phyloP scores from a whole-genome alignment of 2,888 invertebrate species.

The Scrobipalpa atriplicella region DNA sequence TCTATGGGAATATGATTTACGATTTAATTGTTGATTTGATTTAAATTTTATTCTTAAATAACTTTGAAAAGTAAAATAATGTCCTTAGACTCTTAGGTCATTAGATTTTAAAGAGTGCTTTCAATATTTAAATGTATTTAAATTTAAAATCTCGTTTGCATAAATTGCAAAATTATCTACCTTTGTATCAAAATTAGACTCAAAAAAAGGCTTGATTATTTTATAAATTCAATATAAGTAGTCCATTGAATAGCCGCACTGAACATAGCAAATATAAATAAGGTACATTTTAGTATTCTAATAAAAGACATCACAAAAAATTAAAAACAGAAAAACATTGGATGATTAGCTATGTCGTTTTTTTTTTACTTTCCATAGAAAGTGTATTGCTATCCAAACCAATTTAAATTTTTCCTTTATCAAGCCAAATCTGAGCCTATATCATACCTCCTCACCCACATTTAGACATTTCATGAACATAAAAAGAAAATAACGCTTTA shows the following conservation, averaged over 20 bases:
- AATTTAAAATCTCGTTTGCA: background rate
- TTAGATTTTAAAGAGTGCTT: background rate
- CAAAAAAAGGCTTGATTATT: conserved; percentile 26
- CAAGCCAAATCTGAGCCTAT: too few relatives aligned
- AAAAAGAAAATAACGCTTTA: conserved; percentile 70
- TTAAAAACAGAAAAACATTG: too few relatives aligned
- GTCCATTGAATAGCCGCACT: too few relatives aligned
- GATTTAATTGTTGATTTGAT: background rate
- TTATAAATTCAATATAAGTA: conserved; percentile 50
- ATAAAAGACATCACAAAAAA: too few relatives aligned
- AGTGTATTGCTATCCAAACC: too few relatives aligned
- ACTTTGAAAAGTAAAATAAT: background rate
- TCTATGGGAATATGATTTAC: background rate
- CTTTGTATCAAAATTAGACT: conserved; percentile 44
- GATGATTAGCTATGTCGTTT: too few relatives aligned
- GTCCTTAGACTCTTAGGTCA: background rate
- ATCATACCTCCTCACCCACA: conserved; percentile 61
- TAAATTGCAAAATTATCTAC: background rate
- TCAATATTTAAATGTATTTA: background rate
- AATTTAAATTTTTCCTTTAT: background rate
- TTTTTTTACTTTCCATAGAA: too few relatives aligned
- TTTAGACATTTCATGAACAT: conserved; percentile 69
- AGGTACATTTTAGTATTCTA: too few relatives aligned
- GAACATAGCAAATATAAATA: too few relatives aligned
- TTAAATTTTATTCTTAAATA: background rate